A percentile compares a stretch with the other conserved stretches of the same genome.
These are phyloP conservation scores for Ophiodon elongatus DNA, from an alignment of 2,113 vertebrate genomes.

Conservation along the genomic window DNA sequence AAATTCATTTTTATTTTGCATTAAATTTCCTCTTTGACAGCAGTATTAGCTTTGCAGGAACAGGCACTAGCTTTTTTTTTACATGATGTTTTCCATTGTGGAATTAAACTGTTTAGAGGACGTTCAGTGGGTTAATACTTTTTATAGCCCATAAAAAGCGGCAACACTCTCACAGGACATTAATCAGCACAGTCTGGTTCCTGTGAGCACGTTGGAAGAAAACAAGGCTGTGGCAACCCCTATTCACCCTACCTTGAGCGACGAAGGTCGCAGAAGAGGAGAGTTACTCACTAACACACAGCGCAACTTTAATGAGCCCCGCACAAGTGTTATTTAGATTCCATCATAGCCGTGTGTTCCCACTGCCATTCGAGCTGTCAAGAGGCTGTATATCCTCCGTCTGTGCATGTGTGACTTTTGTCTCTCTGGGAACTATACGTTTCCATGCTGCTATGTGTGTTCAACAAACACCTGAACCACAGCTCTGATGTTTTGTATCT, in stretches of 20 bases:
- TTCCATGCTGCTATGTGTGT: background rate
- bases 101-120: constrained; percentile 46
- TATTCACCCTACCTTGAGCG: constrained; percentile 28
- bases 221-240: constrained; percentile 1
- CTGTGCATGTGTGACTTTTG: constrained; percentile 39
- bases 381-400: constrained; percentile 31
- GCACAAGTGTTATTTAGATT: constrained; percentile 63
- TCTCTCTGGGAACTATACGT: background rate
- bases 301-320: constrained; percentile 64
- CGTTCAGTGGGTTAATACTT: constrained; percentile 48
- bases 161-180: constrained; percentile 16
- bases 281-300: constrained; percentile 54
- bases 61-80: background rate
- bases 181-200: constrained; percentile 44
- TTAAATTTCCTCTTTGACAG: background rate
- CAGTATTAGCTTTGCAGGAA: constrained; percentile 2
- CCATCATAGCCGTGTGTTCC: constrained; percentile 38
- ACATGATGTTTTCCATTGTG: constrained; percentile 11
- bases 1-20: background rate
- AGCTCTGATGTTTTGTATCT: background rate
- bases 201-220: constrained; percentile 7
- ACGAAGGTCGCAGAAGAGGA: constrained; percentile 53
- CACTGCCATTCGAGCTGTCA: constrained; percentile 35
- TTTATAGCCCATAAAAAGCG: constrained; percentile 50
- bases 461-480: background rate